These are phyloP conservation scores for Papilio protenor DNA, from an alignment of 2,888 invertebrate species.

Conservation along the genomic window DNA sequence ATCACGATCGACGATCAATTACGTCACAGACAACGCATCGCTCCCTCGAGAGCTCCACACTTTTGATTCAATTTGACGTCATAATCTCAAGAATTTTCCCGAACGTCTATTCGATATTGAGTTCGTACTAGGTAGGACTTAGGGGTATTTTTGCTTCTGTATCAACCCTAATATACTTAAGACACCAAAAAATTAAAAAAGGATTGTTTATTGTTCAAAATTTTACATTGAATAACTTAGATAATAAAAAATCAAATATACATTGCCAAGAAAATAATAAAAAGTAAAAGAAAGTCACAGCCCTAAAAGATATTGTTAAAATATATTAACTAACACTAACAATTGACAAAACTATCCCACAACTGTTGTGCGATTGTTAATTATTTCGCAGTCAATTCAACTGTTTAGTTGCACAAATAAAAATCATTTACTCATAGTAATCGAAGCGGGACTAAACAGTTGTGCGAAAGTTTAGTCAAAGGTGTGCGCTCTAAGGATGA, in stretches of 20 bases:
- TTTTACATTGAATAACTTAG: no score
- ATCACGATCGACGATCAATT: slow-evolving; percentile 21
- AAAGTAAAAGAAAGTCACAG: not conserved
- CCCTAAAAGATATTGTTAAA: not conserved
- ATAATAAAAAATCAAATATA: no score
- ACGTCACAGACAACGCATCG: slow-evolving; percentile 19
- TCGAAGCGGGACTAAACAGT: no score
- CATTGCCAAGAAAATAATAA: no score
- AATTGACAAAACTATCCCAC: no score
- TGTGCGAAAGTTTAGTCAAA: no score
- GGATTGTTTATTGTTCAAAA: no score
- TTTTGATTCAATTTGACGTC: slow-evolving; percentile 29
- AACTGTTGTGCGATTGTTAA: no score
- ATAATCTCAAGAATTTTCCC: slow-evolving; percentile 1
- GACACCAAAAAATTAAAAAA: no score
- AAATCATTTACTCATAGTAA: no score
- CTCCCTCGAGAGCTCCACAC: slow-evolving; percentile 4
- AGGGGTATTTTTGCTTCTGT: not conserved
- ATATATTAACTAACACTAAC: not conserved
- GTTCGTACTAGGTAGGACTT: not conserved
- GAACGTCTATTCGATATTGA: not conserved
- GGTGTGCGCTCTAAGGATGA: not conserved
- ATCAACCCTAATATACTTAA: not conserved
- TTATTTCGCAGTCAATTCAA: no score
- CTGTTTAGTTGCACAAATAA: no score